Evolutionary conservation across 2,797 vertebrate genomes (phyloP), one percentile per base, ranked within the genome.

Genomic region (Rhincodon typus): DNA sequence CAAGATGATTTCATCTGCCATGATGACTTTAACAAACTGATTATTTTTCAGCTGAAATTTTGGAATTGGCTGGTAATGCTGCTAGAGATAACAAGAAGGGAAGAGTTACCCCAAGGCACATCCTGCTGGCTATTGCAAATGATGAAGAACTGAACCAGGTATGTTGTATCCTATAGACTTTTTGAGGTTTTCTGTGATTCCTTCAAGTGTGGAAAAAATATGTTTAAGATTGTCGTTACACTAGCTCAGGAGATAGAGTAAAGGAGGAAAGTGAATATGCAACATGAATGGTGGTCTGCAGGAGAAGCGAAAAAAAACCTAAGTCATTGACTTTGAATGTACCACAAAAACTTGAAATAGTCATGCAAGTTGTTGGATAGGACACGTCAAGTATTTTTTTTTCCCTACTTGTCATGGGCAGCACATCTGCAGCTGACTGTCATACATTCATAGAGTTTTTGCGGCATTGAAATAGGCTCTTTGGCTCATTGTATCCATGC

Each of bases 31-130:
- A 95, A 50, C 46, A 70, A 53, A 72, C 13, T 74, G 23, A 30
- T 96, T 0, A 42, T 95, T 95, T 97, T 95, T 96, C 96, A 99
- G 99, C 99, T 96, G 99, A 99, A 97, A 99, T 99, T 97, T 97
- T 99, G 97, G 99, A 99, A 97, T 96, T 99, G 97, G 99, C 99
- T 79, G 99, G 99, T 96, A 99, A 99, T 7, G 99, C 99, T 66
- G 99, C 99, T n/a, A 98, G 99, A 97, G 99, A 99, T 98, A 99
- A 99, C 97, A 99, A 99, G 97, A 99, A 99, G 97, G 98, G 99
- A n/a, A 98, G 99, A 50, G 98, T 99, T 96, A 99, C 99, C 0
- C 99, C 99, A 6, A 98, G 99, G 91, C 98, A 98, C 97, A 98
- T 98, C 96, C 97, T 99, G 95, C 97, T 99, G 96, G 99, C 99